Evolutionary conservation across 1,140 invertebrate species (phyloP).

Genomic region (Papilio aristodemus): DNA sequence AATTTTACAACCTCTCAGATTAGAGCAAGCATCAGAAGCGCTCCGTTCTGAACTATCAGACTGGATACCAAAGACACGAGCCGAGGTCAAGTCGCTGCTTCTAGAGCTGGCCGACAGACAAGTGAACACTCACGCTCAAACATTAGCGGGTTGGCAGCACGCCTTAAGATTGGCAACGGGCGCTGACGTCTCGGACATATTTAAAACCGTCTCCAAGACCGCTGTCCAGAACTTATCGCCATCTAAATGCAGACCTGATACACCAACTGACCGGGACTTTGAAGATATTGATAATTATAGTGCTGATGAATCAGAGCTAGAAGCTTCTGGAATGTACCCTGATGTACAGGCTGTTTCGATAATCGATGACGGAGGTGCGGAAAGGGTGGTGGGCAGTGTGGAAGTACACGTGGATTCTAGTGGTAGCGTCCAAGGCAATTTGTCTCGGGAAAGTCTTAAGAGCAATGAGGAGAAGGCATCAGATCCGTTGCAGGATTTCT

Average conservation of each 20-base stretch:
- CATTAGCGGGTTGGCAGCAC: conserved; percentile 61
- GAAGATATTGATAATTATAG: conserved; percentile 51
- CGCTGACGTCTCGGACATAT: conserved; percentile 52
- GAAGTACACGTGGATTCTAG: conserved; percentile 30
- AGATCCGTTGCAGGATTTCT: conserved; percentile 63
- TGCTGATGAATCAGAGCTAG: conserved; percentile 41
- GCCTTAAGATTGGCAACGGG: conserved; percentile 59
- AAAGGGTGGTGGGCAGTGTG: conserved; percentile 20
- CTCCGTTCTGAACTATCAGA: conserved; percentile 63
- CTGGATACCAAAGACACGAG: conserved; percentile 64
- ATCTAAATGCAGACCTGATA: conserved; percentile 48
- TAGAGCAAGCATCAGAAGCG: conserved; percentile 69
- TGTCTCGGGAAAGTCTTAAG: conserved; percentile 42
- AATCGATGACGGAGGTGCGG: conserved; percentile 14
- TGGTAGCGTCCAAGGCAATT: conserved; percentile 27
- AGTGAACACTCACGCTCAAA: conserved; percentile 52
- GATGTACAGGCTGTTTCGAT: conserved; percentile 35
- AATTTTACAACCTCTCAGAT: conserved; percentile 45
- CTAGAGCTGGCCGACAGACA: conserved; percentile 62
- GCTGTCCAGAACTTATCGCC: conserved; percentile 66
- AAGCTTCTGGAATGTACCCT: conserved; percentile 3
- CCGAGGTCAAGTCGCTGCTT: conserved; percentile 59
- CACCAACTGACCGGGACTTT: conserved; percentile 53
- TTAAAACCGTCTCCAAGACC: conserved; percentile 69
- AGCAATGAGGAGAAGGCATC: conserved; percentile 36